Evolutionary conservation across 2,113 vertebrate genomes (phyloP), one percentile per base, ranked within the genome.

Genomic region (Indicator maculatus): DNA sequence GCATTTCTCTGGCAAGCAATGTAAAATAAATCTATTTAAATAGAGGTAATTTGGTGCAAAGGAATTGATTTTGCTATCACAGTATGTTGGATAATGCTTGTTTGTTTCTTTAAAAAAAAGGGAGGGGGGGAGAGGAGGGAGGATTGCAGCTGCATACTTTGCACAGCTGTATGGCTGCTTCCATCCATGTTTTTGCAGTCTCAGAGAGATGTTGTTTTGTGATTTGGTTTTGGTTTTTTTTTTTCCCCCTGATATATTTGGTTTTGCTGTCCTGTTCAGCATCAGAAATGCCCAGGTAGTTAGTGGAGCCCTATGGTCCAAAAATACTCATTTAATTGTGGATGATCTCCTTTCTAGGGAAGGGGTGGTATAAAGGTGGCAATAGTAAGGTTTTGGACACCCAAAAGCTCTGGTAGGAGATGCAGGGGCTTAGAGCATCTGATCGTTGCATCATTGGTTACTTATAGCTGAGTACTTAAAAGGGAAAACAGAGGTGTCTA

Each of bases 21-120:
- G 6, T 70, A 81, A 94, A 92, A 90, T 88, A 93, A 70, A 86
- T 96, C 75, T 73, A 73, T 95, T 89, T 94, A 83, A 96, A 91
- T 83, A 86, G 75, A 88, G 90, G 88, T 89, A 90, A 88, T 93
- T 94, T 96, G 85, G 52, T 85, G 67, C 79, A 86, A 80, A 94
- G 76, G 64, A 88, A 88, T 95, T 80, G 92, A 96, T 96, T 94
- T 89, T 95, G 60, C 72, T 86, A 4, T 91, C 31, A 5, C 30
- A 23, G 27, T 27, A 24, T 79, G 86, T 77, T 95, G 64, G 77
- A 87, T 92, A 87, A 83, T 20, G 39, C 16, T 56, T 26, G 69
- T 82, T 91, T 79, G 11, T 70, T 88, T 30, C 26, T 63, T 33
- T 8, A 9, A 31, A 21, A 45, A 50, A 73, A 41, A 27, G 16